Conservation (phyloP, 2,113 vertebrate genomes). For the Xenopus laevis region DNA sequence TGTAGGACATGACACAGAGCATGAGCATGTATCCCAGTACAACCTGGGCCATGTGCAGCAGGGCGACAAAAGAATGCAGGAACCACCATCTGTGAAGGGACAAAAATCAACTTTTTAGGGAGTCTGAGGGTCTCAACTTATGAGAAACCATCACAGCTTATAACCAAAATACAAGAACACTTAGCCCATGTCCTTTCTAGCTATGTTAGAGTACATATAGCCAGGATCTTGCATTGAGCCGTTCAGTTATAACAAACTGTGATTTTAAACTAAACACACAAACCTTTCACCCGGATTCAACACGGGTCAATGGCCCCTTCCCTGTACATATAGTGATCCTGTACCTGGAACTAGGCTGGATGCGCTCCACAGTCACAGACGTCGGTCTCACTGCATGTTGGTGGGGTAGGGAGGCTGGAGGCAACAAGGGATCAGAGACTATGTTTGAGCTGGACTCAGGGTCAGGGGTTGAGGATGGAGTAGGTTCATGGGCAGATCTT, state of each 20-base stretch:
- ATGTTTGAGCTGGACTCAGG: conserved; percentile 17
- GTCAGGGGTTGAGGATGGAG: conserved; percentile 52
- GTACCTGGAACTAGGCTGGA: neutral
- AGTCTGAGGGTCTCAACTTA: no score
- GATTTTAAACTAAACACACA: neutral
- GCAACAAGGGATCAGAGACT: neutral
- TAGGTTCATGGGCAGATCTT: conserved; percentile 34
- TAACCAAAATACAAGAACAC: no score
- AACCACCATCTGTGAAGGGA: conserved; percentile 62
- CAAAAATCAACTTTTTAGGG: neutral
- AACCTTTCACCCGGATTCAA: no score
- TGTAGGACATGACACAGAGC: conserved; percentile 95
- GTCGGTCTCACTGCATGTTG: neutral
- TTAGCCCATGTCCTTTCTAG: no score
- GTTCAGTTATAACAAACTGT: no score
- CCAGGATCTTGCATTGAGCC: no score
- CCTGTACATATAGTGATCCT: neutral
- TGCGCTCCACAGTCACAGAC: neutral
- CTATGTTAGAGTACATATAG: no score
- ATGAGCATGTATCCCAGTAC: conserved; percentile 87
- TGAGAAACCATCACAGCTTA: no score
- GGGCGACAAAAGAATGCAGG: conserved; percentile 69
- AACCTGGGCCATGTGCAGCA: conserved; percentile 82
- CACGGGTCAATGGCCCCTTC: neutral
- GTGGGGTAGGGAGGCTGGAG: neutral